Percentiles rank a stretch among this genome's conserved stretches.
Evolutionary conservation across 2,797 vertebrate species (phyloP).

Genomic region (Gorsachius magnificus): DNA sequence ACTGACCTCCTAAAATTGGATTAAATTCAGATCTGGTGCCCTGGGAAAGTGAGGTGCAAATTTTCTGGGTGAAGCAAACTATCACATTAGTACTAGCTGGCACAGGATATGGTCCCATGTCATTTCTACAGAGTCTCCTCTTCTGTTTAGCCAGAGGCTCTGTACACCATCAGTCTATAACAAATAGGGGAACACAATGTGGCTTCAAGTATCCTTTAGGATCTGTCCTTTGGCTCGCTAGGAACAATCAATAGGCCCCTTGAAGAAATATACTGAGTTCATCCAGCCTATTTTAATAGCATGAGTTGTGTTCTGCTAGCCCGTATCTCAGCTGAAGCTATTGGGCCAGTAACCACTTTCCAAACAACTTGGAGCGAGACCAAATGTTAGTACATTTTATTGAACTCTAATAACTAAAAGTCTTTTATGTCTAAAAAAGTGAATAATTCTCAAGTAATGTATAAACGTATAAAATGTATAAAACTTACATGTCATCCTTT

Average conservation of each 20-base stretch:
- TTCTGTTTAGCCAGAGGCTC: neutral
- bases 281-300: neutral
- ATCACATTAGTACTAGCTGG: neutral
- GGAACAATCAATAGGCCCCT: neutral
- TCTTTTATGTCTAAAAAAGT: neutral
- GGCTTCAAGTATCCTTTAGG: neutral
- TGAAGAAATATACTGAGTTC: neutral
- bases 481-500: neutral
- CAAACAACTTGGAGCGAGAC: neutral
- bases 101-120: neutral
- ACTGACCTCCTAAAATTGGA: neutral
- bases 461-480: neutral
- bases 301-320: neutral
- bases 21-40: neutral
- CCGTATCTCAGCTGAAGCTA: neutral
- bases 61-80: neutral
- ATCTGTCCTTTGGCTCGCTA: neutral
- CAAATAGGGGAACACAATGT: accelerated
- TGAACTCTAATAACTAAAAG: neutral
- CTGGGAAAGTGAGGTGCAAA: neutral
- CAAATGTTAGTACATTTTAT: neutral
- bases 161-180: neutral
- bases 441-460: neutral
- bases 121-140: neutral
- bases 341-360: neutral